Percentiles rank a stretch among this genome's conserved stretches.
phyloP scores from a whole-genome alignment of 2,113 vertebrate species.

The Stigmatopora argus region DNA sequence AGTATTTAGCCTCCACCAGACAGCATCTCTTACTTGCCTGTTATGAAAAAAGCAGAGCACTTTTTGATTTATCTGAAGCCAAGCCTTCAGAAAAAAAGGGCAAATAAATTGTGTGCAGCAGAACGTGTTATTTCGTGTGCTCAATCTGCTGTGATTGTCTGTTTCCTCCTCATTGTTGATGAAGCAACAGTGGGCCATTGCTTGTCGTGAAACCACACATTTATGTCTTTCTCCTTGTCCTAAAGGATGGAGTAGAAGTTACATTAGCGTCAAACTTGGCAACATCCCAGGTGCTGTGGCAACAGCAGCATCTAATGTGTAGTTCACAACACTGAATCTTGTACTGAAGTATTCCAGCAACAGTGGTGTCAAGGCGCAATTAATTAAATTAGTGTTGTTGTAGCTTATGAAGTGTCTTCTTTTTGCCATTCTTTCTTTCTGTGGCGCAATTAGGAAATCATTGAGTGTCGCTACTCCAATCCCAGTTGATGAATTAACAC shows the following conservation, averaged over 20 bases:
- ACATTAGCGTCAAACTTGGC: neutral
- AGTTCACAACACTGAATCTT: neutral
- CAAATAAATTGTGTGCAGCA: neutral
- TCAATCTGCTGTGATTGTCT: neutral
- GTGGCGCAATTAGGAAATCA: neutral
- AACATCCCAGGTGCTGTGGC: neutral
- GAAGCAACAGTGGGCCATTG: neutral
- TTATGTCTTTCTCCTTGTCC: neutral
- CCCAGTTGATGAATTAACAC: neutral
- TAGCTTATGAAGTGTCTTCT: slow-evolving; percentile 20
- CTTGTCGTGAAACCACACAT: neutral
- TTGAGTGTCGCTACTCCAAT: neutral
- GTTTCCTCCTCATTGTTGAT: neutral
- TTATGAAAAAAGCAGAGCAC: neutral
- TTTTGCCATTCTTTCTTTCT: slow-evolving; percentile 4
- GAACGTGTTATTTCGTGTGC: neutral
- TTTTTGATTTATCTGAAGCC: neutral
- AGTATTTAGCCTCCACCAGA: no score
- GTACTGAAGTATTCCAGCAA: slow-evolving; percentile 18
- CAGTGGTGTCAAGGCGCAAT: neutral
- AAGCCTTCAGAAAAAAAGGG: neutral
- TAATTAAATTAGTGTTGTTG: slow-evolving; percentile 40
- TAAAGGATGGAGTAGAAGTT: neutral
- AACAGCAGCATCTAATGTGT: slow-evolving; percentile 17
- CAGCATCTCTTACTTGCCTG: neutral